Evolutionary conservation across 2,113 vertebrate genomes (phyloP).

Genomic region (Fukomys damarensis): DNA sequence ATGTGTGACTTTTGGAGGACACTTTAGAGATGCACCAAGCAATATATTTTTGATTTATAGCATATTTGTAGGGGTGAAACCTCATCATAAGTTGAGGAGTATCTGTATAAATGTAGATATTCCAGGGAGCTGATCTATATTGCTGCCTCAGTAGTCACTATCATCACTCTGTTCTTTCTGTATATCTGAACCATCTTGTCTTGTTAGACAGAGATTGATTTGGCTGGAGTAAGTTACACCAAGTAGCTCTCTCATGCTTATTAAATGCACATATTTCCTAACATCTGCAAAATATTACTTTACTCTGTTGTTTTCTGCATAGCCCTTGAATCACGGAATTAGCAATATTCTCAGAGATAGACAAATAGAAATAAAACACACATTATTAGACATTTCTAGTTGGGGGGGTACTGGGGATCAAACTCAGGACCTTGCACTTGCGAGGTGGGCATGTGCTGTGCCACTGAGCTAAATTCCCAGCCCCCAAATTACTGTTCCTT

Average conservation of each 20-base stretch:
- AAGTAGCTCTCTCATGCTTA: conserved; percentile 38
- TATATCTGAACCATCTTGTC: background rate
- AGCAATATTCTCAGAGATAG: conserved; percentile 29
- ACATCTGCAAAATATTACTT: conserved; percentile 39
- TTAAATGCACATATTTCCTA: background rate
- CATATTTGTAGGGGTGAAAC: background rate
- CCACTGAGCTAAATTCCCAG: too few species aligned
- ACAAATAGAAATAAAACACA: conserved; percentile 44
- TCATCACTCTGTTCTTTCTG: background rate
- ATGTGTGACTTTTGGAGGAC: background rate
- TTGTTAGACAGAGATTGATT: conserved; percentile 14
- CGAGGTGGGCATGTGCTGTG: too few species aligned
- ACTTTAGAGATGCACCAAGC: too few species aligned
- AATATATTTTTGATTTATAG: background rate
- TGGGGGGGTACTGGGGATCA: too few species aligned
- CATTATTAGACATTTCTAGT: too few species aligned
- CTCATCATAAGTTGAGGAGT: background rate
- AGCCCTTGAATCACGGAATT: conserved; percentile 34
- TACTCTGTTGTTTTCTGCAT: conserved; percentile 16
- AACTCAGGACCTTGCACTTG: too few species aligned
- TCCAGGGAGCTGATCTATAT: background rate
- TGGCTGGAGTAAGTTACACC: conserved; percentile 35
- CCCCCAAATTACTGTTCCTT: conserved; percentile 34
- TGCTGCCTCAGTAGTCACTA: background rate
- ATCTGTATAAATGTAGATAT: background rate